These are phyloP conservation scores for Pseudochirops corinnae DNA, from an alignment of 2,797 vertebrate species.

Conservation along the genomic window DNA sequence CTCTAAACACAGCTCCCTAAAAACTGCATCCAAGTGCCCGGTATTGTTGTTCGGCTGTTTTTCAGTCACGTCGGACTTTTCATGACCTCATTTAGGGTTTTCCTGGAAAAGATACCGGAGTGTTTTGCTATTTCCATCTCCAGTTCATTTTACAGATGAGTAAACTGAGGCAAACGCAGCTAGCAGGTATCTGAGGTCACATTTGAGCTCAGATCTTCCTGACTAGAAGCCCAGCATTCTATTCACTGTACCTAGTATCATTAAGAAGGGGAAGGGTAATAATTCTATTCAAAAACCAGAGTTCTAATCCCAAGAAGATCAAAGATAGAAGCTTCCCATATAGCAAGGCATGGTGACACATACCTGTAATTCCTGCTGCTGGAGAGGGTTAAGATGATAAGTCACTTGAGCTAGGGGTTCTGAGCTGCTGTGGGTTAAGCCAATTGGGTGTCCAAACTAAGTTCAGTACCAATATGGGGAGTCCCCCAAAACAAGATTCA, in stretches of 20 bases:
- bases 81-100: background rate
- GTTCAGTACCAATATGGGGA: background rate
- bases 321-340: background rate
- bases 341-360: background rate
- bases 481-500: background rate
- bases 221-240: background rate
- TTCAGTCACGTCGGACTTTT: background rate
- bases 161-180: background rate
- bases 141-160: background rate
- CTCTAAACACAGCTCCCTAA: background rate
- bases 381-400: background rate
- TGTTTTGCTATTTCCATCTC: background rate
- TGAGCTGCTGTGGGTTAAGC: background rate
- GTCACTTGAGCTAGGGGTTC: background rate
- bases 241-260: background rate
- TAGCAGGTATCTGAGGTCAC: background rate
- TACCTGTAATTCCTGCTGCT: background rate
- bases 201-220: background rate
- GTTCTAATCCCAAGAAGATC: background rate
- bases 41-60: background rate
- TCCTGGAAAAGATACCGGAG: background rate
- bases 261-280: background rate
- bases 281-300: background rate
- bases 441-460: background rate
- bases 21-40: background rate